A percentile compares a stretch with the other conserved stretches of the same genome.
Conservation (phyloP, 2,113 vertebrate species). For the Macroglossus sobrinus region DNA sequence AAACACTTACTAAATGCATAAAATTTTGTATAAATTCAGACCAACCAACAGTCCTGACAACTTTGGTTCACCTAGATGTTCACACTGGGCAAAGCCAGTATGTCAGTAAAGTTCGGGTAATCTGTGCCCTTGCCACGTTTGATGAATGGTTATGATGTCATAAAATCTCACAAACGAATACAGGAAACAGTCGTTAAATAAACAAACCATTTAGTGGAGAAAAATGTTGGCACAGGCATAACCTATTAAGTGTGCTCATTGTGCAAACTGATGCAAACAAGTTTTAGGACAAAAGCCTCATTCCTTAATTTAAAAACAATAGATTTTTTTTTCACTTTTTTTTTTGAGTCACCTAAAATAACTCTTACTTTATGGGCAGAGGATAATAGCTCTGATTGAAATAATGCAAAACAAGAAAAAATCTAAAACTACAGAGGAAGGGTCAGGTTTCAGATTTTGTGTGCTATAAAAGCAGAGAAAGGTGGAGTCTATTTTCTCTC, state of each 20-base stretch:
- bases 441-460: neutral
- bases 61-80: neutral
- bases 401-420: neutral
- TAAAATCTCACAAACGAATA: neutral
- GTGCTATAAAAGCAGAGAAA: neutral
- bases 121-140: neutral
- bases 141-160: neutral
- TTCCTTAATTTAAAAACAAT: neutral
- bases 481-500: neutral
- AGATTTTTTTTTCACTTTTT: neutral
- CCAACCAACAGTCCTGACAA: neutral
- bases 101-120: neutral
- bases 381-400: neutral
- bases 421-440: neutral
- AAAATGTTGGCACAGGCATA: neutral
- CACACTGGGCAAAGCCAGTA: neutral
- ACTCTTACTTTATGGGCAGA: neutral
- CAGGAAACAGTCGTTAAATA: constrained; percentile 20
- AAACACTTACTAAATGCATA: neutral
- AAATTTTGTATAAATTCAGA: neutral
- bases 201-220: neutral
- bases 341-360: neutral
- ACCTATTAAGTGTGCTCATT: neutral
- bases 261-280: neutral
- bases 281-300: neutral